A percentile compares a stretch with the other conserved stretches of the same genome.
Evolutionary conservation across 1,140 invertebrate genomes (phyloP).

Genomic region (Anoplophora glabripennis): DNA sequence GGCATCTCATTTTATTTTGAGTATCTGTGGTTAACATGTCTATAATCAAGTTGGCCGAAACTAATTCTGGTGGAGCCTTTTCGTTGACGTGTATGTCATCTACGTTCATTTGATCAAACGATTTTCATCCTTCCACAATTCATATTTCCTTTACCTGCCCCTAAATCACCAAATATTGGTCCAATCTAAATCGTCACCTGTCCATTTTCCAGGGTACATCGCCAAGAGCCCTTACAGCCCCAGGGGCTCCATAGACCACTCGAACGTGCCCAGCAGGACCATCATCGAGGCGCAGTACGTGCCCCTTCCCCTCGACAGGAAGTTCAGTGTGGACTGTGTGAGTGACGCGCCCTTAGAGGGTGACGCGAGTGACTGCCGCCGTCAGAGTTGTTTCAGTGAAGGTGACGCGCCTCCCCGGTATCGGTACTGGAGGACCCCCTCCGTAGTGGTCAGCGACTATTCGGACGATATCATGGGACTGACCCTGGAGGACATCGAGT

Average conservation of each 20-base stretch:
- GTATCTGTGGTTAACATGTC: no score
- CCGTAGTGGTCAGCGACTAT: constrained; percentile 80
- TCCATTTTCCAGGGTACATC: background rate
- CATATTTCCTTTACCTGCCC: no score
- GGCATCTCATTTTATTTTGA: no score
- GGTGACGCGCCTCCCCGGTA: constrained; percentile 44
- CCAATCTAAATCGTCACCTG: background rate
- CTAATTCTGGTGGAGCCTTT: no score
- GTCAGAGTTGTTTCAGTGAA: constrained; percentile 52
- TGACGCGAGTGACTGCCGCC: constrained; percentile 44
- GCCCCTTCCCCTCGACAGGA: constrained; percentile 38
- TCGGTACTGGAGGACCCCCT: constrained; percentile 71
- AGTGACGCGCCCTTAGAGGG: constrained; percentile 41
- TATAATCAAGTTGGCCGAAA: no score
- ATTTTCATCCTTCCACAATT: no score
- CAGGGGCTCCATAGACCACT: constrained; percentile 39
- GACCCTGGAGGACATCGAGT: constrained; percentile 64
- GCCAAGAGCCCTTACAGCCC: constrained; percentile 32
- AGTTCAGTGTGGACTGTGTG: constrained; percentile 39
- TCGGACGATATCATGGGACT: constrained; percentile 68
- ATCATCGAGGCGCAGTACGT: constrained; percentile 44
- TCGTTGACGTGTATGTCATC: no score
- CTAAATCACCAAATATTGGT: no score
- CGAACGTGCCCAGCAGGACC: constrained; percentile 42
- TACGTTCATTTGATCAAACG: no score